Evolutionary conservation across 2,888 invertebrate species (phyloP), one percentile per base, ranked within the genome.

Genomic region (Lasioglossum morio): DNA sequence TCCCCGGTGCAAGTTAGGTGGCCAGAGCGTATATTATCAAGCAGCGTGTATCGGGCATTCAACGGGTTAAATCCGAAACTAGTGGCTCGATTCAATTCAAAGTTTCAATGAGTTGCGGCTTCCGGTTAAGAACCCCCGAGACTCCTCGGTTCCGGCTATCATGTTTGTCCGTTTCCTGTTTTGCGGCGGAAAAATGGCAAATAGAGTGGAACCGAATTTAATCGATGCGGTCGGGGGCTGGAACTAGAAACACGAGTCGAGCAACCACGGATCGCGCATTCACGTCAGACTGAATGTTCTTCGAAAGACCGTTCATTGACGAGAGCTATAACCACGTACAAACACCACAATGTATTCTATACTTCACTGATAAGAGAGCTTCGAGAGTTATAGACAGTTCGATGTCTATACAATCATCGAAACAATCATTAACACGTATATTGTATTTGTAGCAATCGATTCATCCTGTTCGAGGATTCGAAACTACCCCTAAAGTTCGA

Each of bases 101-200:
- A 85, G 85, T 85, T 85, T 85, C 85, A 77, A 79, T 79, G 85
- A 85, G 79, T 85, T 85, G 76, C 79, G 85, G 85, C 63, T 76
- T 79, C 60, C 72, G 79, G 76, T 85, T 85, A 85, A 85, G 85
- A 79, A 85, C 72, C 40, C 48, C 40, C 8, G 73, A 30, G 76
- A 66, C 46, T 73, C 37, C 72, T 30, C 79, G 57, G 19, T 69
- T 84, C 72, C 37, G 16, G 34, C 27, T 46, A 79, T 48, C 48
- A 27, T 72, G 72, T 57, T 37, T 57, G 48, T 27, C 43, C 40
- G 34, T 57, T 34, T 69, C 19, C 43, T 40, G n/a, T 27, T 72
- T 57, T 43, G 48, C 48, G 53, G 75, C 37, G 40, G 69, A 80
- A 79, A 72, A 72, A 72, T 43, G 72, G 72, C 72, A 43, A 79